A percentile compares a stretch with the other conserved stretches of the same genome.
These are phyloP conservation scores for Gasterosteus nipponicus DNA, from an alignment of 2,113 vertebrate species.

Conservation along the genomic window DNA sequence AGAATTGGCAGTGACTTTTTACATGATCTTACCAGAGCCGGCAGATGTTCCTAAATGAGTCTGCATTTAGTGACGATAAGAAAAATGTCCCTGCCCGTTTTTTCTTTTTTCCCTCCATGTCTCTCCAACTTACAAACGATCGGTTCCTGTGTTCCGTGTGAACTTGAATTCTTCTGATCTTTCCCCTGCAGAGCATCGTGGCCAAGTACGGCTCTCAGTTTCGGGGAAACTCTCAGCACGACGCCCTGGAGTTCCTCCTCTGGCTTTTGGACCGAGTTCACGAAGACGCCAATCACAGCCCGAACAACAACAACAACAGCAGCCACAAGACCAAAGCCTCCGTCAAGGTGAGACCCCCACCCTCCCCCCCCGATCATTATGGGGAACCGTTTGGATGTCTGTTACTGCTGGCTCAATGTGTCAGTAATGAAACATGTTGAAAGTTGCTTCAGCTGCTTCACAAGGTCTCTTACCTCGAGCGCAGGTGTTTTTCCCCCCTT, in stretches of 20 bases:
- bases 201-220: constrained; percentile 93
- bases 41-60: constrained; percentile 17
- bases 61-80: constrained; percentile 8
- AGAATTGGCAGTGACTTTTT: constrained; percentile 10
- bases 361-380: background rate
- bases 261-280: constrained; percentile 94
- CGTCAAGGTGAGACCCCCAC: constrained; percentile 80
- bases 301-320: constrained; percentile 62
- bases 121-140: background rate
- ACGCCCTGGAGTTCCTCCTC: constrained; percentile 95
- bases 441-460: background rate
- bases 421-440: background rate
- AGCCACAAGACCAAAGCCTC: constrained; percentile 68
- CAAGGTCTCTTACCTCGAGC: background rate
- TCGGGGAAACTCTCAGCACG: constrained; percentile 92
- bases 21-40: constrained; percentile 9
- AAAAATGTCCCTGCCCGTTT: background rate
- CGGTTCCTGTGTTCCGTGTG: background rate
- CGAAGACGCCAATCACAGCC: constrained; percentile 86
- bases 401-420: background rate
- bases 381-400: too few relatives aligned
- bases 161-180: constrained; percentile 17
- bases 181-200: constrained; percentile 85
- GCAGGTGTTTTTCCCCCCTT: background rate
- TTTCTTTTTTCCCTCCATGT: background rate